Base-by-base conservation (phyloP, 37 sponge, comb jelly and placozoan species). In the Petrosia ficiformis region DNA sequence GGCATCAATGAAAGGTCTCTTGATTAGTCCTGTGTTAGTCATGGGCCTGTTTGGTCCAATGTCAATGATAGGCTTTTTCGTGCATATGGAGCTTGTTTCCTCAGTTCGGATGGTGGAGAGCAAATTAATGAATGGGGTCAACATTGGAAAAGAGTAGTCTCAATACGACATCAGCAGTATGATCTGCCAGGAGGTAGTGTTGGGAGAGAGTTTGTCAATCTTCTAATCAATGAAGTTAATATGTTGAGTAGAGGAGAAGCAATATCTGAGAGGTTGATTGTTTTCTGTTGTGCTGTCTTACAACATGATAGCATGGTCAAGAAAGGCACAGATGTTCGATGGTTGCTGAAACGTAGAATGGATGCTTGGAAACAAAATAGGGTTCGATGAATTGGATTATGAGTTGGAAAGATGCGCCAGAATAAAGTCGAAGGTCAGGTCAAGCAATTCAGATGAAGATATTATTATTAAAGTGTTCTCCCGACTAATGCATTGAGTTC, bases 281-380 rank as follows among this genome's bases (percentile, higher is more conserved):
- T 71, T 42, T 71, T 71, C 52, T 29, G 22, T 34, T 2, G 28
- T 54, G 75, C 57, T 24, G 57, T 74, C 24, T 37, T 74, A 36
- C 75, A 74, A 59, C 33, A 60, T 37, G 59, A 74, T 30, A 14
- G 38, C 59, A 59, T 59, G 59, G 75, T 74, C 16, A 29, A 22
- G 3, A 74, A 59, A 36, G 59, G 59, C 16, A 34, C 59, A 32
- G 75, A 74, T 59, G 57, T 74, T 31, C 14, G 75, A n/a, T 21
- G 59, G 33, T n/a, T 74, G 24, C 6, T 74, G 34, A 32, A 59
- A 31, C 25, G 29, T 14, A 58, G 33, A 22, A 57, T 74, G 31
- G 36, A 57, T 26, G 19, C 32, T 25, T 74, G 75, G 60, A 74
- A n/a, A n/a, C n/a, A n/a, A n/a, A n/a, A n/a, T n/a, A n/a, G n/a